Conservation (phyloP, 2,797 vertebrate genomes). For the Megalops cyprinoides region DNA sequence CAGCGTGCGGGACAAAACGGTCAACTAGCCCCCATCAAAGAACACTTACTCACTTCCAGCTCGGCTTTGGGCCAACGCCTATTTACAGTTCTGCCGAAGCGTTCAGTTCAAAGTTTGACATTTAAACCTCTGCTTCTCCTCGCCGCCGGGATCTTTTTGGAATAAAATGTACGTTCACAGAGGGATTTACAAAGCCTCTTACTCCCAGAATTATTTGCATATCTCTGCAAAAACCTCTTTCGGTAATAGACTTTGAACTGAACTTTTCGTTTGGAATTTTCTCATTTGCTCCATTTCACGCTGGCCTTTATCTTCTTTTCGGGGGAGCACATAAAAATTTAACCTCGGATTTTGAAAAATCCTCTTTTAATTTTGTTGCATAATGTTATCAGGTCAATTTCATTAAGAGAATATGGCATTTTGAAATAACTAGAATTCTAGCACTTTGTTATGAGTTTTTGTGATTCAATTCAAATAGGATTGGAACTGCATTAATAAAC, state of each 20-base stretch:
- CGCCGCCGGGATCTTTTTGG: slow-evolving; percentile 42
- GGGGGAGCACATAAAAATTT: slow-evolving; percentile 24
- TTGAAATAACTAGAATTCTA: slow-evolving; percentile 13
- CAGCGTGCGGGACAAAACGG: neutral
- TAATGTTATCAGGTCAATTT: slow-evolving; percentile 6
- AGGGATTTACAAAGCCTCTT: slow-evolving; percentile 61
- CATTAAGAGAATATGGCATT: slow-evolving; percentile 6
- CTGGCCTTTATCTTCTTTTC: slow-evolving; percentile 19
- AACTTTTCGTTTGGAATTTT: slow-evolving; percentile 16
- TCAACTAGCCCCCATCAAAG: neutral
- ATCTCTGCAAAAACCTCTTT: slow-evolving; percentile 56
- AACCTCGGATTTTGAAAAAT: slow-evolving; percentile 27
- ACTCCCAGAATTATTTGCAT: slow-evolving; percentile 61
- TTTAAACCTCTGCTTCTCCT: slow-evolving; percentile 29
- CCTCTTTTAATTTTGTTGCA: slow-evolving; percentile 19
- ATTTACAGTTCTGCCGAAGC: slow-evolving; percentile 36
- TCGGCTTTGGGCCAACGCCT: slow-evolving; percentile 29
- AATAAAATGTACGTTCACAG: slow-evolving; percentile 5
- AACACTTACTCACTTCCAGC: neutral
- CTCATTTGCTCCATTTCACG: slow-evolving; percentile 31
- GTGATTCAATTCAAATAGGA: no score
- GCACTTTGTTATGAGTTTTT: no score
- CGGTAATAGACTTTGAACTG: slow-evolving; percentile 54
- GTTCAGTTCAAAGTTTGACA: slow-evolving; percentile 48
- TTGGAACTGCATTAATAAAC: no score